Percentiles rank a stretch among this genome's conserved stretches.
These are phyloP conservation scores for Piezodorus guildinii DNA, from an alignment of 1,140 invertebrate species.

Conservation along the genomic window DNA sequence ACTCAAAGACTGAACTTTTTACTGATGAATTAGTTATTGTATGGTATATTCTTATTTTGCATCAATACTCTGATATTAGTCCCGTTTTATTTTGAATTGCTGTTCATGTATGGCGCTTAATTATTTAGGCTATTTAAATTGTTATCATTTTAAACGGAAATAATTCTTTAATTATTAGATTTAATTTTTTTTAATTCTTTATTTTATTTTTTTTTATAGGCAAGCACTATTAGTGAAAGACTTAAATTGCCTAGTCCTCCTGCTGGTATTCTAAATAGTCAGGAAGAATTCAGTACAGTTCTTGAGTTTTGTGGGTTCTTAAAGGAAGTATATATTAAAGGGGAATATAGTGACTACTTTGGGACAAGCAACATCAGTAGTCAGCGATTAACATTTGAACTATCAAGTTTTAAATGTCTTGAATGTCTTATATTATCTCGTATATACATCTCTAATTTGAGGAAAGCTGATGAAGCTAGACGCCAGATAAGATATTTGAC, in stretches of 20 bases:
- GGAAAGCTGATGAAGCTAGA: conserved; percentile 51
- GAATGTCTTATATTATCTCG: conserved; percentile 47
- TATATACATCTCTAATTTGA: conserved; percentile 51
- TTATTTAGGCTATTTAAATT: no score
- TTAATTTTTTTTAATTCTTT: no score
- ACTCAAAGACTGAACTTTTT: no score
- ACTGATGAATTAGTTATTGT: no score
- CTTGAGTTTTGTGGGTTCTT: conserved; percentile 76
- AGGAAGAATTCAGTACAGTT: conserved; percentile 77
- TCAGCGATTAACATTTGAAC: conserved; percentile 64
- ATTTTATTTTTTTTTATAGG: conserved; percentile 41
- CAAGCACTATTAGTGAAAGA: conserved; percentile 77
- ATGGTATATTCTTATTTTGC: no score
- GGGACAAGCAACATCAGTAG: conserved; percentile 72
- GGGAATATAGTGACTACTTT: conserved; percentile 47
- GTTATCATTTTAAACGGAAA: no score
- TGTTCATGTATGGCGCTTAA: no score
- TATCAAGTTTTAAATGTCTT: conserved; percentile 65
- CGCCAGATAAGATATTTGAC: conserved; percentile 48
- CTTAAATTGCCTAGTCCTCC: conserved; percentile 73
- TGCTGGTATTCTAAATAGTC: conserved; percentile 50
- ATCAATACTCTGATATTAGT: no score
- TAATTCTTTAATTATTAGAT: no score
- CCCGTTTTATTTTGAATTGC: no score
- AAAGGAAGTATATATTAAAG: conserved; percentile 51